A percentile compares a stretch with the other conserved stretches of the same genome.
phyloP scores from a whole-genome alignment of 1,140 invertebrate genomes.

The Cherax quadricarinatus region DNA sequence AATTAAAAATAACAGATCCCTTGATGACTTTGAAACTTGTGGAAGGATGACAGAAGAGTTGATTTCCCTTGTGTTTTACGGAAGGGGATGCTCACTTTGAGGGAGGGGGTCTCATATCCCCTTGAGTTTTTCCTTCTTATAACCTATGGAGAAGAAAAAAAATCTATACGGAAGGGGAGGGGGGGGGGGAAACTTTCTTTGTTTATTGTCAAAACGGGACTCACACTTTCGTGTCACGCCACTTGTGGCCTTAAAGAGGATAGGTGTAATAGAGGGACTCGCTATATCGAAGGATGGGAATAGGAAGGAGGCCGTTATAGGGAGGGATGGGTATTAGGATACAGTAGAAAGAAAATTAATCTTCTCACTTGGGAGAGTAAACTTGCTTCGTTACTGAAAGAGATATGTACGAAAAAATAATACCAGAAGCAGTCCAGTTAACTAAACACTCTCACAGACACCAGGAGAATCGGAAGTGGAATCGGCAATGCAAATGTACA shows the following conservation, averaged over 20 bases:
- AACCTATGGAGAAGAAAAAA: not conserved
- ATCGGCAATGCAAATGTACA: no score
- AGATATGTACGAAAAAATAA: not conserved
- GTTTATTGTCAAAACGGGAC: slow-evolving; percentile 10
- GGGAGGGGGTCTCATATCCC: not conserved
- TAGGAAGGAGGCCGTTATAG: not conserved
- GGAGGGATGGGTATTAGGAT: not conserved
- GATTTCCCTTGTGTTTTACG: slow-evolving; percentile 25
- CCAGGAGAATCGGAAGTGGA: no score
- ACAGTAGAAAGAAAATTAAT: not conserved
- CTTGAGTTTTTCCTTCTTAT: not conserved
- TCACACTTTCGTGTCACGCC: slow-evolving; percentile 46
- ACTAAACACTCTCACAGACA: no score
- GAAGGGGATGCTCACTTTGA: not conserved
- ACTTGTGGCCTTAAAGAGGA: slow-evolving; percentile 31
- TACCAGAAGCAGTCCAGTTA: not conserved
- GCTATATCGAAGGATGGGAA: not conserved
- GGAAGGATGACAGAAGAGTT: slow-evolving; percentile 28
- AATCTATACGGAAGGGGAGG: not conserved
- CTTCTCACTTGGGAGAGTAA: no score
- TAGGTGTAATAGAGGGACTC: not conserved
- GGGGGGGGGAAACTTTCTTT: not conserved
- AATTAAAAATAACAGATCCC: slow-evolving; percentile 2
- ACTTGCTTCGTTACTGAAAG: no score
- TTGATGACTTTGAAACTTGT: slow-evolving; percentile 20